These are phyloP conservation scores for Cyprinodon variegatus DNA, from an alignment of 2,113 vertebrate species.

Conservation along the genomic window DNA sequence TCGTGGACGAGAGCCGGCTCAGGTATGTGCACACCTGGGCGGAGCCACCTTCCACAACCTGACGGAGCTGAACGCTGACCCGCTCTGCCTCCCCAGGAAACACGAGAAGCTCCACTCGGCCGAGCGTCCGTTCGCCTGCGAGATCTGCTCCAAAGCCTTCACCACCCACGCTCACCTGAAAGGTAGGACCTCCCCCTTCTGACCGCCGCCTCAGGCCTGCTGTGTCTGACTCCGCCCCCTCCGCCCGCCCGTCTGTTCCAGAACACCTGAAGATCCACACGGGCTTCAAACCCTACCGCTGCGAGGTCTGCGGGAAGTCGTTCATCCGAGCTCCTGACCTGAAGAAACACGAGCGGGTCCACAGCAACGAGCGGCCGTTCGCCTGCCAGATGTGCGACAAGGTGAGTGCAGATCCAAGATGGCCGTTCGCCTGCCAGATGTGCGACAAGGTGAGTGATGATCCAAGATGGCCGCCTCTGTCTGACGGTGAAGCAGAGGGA, in stretches of 20 bases:
- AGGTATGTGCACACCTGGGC: constrained; percentile 59
- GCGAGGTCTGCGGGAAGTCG: constrained; percentile 75
- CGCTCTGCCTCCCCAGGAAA: constrained; percentile 72
- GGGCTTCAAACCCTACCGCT: constrained; percentile 73
- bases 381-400: constrained; percentile 78
- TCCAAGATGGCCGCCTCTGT: too few relatives aligned
- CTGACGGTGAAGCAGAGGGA: too few relatives aligned
- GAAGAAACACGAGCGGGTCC: constrained; percentile 74
- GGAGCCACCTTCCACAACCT: too few relatives aligned
- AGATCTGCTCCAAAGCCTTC: constrained; percentile 97
- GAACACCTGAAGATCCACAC: constrained; percentile 78
- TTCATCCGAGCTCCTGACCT: constrained; percentile 75
- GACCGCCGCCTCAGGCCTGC: neutral
- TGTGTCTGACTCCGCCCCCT: neutral
- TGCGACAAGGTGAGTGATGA: constrained; percentile 67
- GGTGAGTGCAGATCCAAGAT: constrained; percentile 31
- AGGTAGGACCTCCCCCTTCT: constrained; percentile 55
- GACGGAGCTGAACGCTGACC: neutral
- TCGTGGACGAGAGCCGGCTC: constrained; percentile 91
- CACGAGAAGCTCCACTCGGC: constrained; percentile 95
- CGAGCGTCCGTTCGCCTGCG: constrained; percentile 93
- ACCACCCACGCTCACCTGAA: constrained; percentile 97
- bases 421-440: constrained; percentile 71
- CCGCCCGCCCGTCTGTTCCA: constrained; percentile 37
- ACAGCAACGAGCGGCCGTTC: constrained; percentile 75